These are phyloP conservation scores for Phaonia tiefii DNA, from an alignment of 2,888 invertebrate species.

Conservation along the genomic window DNA sequence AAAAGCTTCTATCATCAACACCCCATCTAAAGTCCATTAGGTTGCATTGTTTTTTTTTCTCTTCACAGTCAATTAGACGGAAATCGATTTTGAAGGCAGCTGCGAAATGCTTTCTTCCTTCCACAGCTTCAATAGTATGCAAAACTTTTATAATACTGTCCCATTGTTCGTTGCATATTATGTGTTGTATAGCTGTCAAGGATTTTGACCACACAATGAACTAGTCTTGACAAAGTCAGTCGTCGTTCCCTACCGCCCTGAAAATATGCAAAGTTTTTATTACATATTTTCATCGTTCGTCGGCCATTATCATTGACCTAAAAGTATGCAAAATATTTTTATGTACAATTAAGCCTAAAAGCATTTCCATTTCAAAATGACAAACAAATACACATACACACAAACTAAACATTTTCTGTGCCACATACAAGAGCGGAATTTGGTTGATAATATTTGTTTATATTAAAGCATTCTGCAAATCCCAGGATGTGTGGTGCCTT, in stretches of 20 bases:
- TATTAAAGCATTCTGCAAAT: too few relatives aligned
- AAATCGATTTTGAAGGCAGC: neutral
- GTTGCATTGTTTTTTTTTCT: neutral
- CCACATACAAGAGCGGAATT: too few relatives aligned
- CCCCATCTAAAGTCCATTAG: neutral
- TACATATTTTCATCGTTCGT: conserved; percentile 33
- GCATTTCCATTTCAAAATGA: conserved; percentile 1
- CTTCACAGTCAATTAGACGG: neutral
- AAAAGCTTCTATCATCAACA: neutral
- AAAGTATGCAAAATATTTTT: conserved; percentile 43
- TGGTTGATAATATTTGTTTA: too few relatives aligned
- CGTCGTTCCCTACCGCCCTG: neutral
- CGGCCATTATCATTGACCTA: conserved; percentile 47
- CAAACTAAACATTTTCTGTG: too few relatives aligned
- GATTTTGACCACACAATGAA: neutral
- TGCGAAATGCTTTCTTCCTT: neutral
- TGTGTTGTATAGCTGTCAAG: too few relatives aligned
- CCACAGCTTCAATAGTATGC: conserved; percentile 12
- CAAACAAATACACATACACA: neutral
- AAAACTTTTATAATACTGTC: neutral
- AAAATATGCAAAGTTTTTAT: conserved; percentile 10
- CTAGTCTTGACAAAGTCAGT: neutral
- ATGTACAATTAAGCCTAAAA: conserved; percentile 42
- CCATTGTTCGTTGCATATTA: neutral
- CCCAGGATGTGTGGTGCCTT: too few relatives aligned